Conservation (phyloP, 2,797 vertebrate genomes). For the Rhynchotus rufescens region DNA sequence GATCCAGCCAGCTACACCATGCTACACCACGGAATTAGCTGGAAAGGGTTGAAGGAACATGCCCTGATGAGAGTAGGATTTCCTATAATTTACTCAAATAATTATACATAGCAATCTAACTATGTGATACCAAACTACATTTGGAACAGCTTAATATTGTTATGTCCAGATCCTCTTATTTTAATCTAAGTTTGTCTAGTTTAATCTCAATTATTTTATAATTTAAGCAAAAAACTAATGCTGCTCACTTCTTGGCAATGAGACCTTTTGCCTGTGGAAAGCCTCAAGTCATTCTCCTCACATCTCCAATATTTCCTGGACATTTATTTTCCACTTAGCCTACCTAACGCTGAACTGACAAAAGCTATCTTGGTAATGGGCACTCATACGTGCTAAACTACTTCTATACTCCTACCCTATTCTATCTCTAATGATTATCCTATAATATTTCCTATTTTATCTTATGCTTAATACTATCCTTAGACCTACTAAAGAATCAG, state of each 20-base stretch:
- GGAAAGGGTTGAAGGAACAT: not conserved
- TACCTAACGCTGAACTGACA: conserved; percentile 67
- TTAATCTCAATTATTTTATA: not conserved
- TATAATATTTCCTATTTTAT: conserved; percentile 65
- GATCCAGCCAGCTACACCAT: not conserved
- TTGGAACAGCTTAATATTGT: not conserved
- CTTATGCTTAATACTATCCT: conserved; percentile 58
- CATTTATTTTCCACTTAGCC: conserved; percentile 58
- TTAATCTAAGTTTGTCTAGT: not conserved
- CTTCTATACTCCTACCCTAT: conserved; percentile 54
- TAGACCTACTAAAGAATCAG: conserved; percentile 58
- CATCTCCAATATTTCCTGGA: conserved; percentile 60
- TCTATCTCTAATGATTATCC: conserved; percentile 61
- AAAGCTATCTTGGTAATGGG: conserved; percentile 63
- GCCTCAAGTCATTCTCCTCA: conserved; percentile 36
- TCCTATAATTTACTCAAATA: not conserved
- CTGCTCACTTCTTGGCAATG: conserved; percentile 3
- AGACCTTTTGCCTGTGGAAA: conserved; percentile 45
- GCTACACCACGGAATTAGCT: not conserved
- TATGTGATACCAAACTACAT: not conserved
- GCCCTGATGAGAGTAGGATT: not conserved
- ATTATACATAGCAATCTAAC: not conserved
- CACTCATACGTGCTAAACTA: conserved; percentile 25
- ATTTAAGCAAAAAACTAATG: not conserved
- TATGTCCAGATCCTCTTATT: not conserved